phyloP scores from a whole-genome alignment of 2,797 vertebrate genomes.

The Sardinella longiceps region DNA sequence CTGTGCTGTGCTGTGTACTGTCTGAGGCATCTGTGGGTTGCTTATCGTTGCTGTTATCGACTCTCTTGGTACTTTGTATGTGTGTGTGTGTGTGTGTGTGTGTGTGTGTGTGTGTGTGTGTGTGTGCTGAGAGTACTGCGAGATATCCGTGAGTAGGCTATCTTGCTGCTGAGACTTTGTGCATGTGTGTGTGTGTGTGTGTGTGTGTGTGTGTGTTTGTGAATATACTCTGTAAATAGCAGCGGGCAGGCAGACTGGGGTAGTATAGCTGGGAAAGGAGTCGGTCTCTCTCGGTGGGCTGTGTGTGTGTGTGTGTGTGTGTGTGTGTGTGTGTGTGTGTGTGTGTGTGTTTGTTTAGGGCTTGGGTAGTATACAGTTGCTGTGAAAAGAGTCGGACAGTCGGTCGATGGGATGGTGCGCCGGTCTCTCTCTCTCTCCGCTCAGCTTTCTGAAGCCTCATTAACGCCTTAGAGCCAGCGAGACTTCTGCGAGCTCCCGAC shows the following conservation, averaged over 20 bases:
- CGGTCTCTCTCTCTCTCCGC: neutral
- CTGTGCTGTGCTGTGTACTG: neutral
- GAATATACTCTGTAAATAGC: neutral
- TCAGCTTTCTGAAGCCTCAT: slow-evolving; percentile 49
- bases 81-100: neutral
- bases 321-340: neutral
- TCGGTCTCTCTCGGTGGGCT: too few relatives aligned
- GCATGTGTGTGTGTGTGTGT: neutral
- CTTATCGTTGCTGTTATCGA: too few relatives aligned
- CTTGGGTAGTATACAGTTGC: too few relatives aligned
- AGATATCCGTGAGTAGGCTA: neutral
- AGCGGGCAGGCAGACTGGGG: neutral
- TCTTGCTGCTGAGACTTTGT: neutral
- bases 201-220: neutral
- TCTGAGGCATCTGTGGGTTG: neutral
- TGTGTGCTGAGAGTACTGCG: neutral
- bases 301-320: neutral
- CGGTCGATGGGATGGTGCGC: too few relatives aligned
- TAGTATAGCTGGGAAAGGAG: too few relatives aligned
- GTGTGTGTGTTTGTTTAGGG: neutral
- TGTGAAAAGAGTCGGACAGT: too few relatives aligned
- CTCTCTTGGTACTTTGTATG: neutral
- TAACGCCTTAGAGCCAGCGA: slow-evolving; percentile 39
- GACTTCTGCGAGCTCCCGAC: neutral
- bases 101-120: neutral